Conservation (phyloP, 1,140 invertebrate species). For the Hyphantria cunea region DNA sequence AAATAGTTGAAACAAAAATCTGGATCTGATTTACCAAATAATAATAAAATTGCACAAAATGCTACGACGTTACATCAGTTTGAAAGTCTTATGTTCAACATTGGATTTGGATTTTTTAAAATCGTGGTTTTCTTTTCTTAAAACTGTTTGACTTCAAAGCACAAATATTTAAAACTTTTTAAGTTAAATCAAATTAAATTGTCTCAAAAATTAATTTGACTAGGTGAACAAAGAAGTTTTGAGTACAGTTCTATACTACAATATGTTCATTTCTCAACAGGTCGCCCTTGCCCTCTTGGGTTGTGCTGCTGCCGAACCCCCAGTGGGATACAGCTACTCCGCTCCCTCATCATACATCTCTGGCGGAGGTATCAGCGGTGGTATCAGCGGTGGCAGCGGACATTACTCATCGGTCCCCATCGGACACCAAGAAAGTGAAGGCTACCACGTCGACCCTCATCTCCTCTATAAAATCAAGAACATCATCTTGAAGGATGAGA, state of each 20-base stretch:
- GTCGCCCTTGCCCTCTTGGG: constrained; percentile 75
- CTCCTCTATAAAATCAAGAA: constrained; percentile 91
- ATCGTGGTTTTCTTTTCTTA: no score
- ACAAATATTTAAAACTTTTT: no score
- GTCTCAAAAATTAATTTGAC: no score
- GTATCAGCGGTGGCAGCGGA: constrained; percentile 86
- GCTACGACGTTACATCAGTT: no score
- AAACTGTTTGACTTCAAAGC: no score
- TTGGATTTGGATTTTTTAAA: no score
- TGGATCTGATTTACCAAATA: constrained; percentile 6
- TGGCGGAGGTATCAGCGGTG: no score
- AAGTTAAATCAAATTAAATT: no score
- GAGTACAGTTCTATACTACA: no score
- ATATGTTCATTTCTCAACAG: no score
- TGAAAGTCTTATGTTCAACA: no score
- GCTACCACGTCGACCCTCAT: constrained; percentile 88
- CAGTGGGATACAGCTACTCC: constrained; percentile 77
- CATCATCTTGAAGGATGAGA: constrained; percentile 91
- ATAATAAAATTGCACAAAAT: background rate
- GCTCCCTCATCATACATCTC: constrained; percentile 55
- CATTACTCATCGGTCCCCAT: constrained; percentile 88
- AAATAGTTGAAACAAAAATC: constrained; percentile 8
- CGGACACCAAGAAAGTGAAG: constrained; percentile 89
- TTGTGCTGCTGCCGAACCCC: constrained; percentile 75
- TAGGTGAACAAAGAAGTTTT: no score